Base-by-base conservation (phyloP, 2,888 invertebrate genomes). In the Drosophila atroscutellata region DNA sequence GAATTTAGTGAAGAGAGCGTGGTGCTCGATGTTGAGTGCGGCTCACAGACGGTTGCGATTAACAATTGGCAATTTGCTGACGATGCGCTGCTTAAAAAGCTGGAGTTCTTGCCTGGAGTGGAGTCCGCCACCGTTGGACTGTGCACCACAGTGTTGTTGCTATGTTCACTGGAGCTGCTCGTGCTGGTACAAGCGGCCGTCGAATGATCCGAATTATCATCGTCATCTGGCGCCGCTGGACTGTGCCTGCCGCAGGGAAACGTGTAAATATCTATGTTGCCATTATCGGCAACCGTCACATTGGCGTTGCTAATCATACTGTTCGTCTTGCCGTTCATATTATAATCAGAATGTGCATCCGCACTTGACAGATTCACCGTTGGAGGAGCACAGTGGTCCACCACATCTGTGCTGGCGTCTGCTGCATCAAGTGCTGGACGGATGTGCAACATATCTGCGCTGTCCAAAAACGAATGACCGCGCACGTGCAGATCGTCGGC, bases 101-200 rank as follows among this genome's bases (percentile, higher is more conserved):
- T 67, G 28, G 36, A 69, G 20, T 51, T 15, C 7, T 32, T 56
- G n/a, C 37, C 85, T 82, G 56, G 49, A 30, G 49, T 58, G 37
- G 59, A 55, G 45, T 69, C 63, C 5, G 77, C 71, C 26, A 81
- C 86, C 30, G 89, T 90, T 18, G 92, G 89, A 79, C 91, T 91
- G 67, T 90, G 90, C 45, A 92, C 89, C 54, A 92, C 92, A 24
- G 92, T 92, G 75, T 90, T 92, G 61, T 91, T 92, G 78, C 92
- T 92, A 55, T 91, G 88, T 71, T 92, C 92, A 71, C 92, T 92
- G 59, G 92, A 92, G 76, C 92, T 92, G 71, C 91, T 92, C 3
- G 91, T 92, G 75, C 91, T 92, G 9, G 89, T 92, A 69, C 92
- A 91, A 15, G 92, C 91, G 8, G 91, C 90, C 20, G 87, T 77